phyloP scores from a whole-genome alignment of 2,888 invertebrate genomes.

The Brachyptera risi region DNA sequence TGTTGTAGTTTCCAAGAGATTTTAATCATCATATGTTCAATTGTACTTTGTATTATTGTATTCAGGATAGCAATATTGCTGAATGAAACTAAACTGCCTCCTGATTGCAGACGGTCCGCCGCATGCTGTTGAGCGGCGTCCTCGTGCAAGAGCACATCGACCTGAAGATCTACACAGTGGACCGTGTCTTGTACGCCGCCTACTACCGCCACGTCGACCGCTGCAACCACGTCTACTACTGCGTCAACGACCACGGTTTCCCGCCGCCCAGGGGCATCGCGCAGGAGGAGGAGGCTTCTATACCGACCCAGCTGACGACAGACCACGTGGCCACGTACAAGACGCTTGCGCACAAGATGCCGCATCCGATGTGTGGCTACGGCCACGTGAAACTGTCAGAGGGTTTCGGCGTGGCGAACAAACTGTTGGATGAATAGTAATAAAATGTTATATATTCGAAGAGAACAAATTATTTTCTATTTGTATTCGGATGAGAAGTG shows the following conservation, averaged over 20 bases:
- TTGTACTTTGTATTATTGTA: too few relatives aligned
- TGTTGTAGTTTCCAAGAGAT: too few relatives aligned
- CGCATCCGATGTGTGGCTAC: background rate
- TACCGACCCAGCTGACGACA: background rate
- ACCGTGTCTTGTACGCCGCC: conserved; percentile 43
- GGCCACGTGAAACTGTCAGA: background rate
- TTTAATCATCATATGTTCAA: too few relatives aligned
- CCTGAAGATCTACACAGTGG: conserved; percentile 45
- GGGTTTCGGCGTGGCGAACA: background rate
- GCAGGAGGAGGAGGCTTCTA: background rate
- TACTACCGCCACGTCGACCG: conserved; percentile 46
- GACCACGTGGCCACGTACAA: background rate
- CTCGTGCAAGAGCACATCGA: conserved; percentile 47
- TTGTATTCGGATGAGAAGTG: too few relatives aligned
- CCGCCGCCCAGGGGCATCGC: conserved; percentile 24
- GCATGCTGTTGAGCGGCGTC: conserved; percentile 44
- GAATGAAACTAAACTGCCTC: too few relatives aligned
- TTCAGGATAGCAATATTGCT: too few relatives aligned
- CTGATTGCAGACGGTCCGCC: conserved; percentile 44
- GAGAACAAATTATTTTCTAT: too few relatives aligned
- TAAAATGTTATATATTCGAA: too few relatives aligned
- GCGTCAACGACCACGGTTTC: conserved; percentile 48
- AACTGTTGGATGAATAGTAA: background rate
- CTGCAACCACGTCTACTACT: conserved; percentile 54
- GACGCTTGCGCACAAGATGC: background rate